These are phyloP conservation scores for Desoria tigrina DNA, from an alignment of 2,888 invertebrate species.

Conservation along the genomic window DNA sequence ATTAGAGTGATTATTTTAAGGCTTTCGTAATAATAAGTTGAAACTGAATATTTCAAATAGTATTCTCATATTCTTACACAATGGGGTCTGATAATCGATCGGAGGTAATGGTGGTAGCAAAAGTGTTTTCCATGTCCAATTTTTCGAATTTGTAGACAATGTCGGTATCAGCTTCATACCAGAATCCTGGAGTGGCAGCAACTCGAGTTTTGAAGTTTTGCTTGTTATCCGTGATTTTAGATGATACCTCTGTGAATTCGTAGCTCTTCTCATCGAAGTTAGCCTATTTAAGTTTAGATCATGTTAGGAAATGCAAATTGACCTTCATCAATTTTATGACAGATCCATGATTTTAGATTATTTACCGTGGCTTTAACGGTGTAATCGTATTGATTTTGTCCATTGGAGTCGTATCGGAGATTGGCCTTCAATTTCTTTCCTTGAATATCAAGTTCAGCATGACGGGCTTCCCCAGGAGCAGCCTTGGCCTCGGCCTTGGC, in stretches of 20 bases:
- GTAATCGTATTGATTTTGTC: constrained; percentile 23
- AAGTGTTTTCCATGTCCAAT: constrained; percentile 36
- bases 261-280: constrained; percentile 40
- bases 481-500: constrained; percentile 63
- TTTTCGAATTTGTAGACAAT: constrained; percentile 35
- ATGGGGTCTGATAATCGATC: constrained; percentile 39
- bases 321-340: neutral
- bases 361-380: constrained; percentile 27
- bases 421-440: constrained; percentile 27
- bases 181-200: constrained; percentile 39
- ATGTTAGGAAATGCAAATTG: neutral
- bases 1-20: neutral
- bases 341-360: neutral
- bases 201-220: constrained; percentile 36
- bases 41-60: too few relatives aligned
- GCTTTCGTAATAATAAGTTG: neutral
- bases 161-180: constrained; percentile 42
- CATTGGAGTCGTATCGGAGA: constrained; percentile 30
- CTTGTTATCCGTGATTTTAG: constrained; percentile 30
- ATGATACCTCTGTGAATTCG: constrained; percentile 44
- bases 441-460: constrained; percentile 27
- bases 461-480: constrained; percentile 35
- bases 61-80: too few relatives aligned
- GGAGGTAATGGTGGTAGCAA: constrained; percentile 40
- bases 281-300: constrained; percentile 18